Evolutionary conservation across 2,797 vertebrate species (phyloP).

Genomic region (Thaleichthys pacificus): DNA sequence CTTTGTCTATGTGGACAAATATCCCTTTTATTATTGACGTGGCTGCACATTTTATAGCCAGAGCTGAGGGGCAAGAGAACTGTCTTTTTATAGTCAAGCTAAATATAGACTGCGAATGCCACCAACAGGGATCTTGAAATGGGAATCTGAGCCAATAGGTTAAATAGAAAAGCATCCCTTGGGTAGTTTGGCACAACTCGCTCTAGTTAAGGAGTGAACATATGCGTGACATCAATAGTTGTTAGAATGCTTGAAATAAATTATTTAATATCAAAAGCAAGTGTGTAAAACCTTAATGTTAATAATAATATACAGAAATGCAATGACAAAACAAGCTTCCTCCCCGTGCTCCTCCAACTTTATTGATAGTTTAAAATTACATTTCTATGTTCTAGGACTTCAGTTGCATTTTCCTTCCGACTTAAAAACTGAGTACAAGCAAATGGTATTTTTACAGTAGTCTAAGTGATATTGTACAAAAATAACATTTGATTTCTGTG

Average conservation of each 20-base stretch:
- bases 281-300: background rate
- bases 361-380: conserved; percentile 99
- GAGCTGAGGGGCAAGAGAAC: background rate
- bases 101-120: conserved; percentile 29
- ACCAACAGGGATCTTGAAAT: conserved; percentile 10
- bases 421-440: conserved; percentile 99
- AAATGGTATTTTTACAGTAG: conserved; percentile 99
- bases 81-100: conserved; percentile 20
- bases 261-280: background rate
- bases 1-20: too few relatives aligned
- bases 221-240: background rate
- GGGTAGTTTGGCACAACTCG: background rate
- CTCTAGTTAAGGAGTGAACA: background rate
- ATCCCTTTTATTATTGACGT: too few relatives aligned
- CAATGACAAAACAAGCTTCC: conserved; percentile 68
- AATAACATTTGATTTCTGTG: conserved; percentile 99
- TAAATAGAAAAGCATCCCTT: background rate
- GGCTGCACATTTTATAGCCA: too few relatives aligned
- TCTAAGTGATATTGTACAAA: conserved; percentile 99
- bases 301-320: conserved; percentile 18
- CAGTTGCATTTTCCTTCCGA: conserved; percentile 98
- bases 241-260: background rate
- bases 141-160: conserved; percentile 1
- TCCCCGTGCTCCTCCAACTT: conserved; percentile 99
- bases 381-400: conserved; percentile 99